These are phyloP conservation scores for Cerceris rybyensis DNA, from an alignment of 2,888 invertebrate species.

Conservation along the genomic window DNA sequence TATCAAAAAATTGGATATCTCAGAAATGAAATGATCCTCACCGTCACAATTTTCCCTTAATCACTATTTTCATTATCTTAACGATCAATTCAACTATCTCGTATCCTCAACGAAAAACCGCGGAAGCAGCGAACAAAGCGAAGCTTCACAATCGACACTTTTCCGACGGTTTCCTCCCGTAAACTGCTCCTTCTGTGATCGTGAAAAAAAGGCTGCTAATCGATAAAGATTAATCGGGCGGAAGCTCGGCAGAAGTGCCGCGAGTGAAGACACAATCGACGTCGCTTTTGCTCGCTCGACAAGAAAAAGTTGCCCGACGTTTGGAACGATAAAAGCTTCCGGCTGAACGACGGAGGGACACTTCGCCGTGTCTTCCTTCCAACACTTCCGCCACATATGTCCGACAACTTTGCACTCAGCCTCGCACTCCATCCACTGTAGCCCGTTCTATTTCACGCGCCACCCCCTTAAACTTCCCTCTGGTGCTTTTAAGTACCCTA, in stretches of 20 bases:
- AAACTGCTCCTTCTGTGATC: conserved; percentile 6
- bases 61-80: not conserved
- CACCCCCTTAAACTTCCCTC: conserved; percentile 36
- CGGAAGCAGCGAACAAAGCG: conserved; percentile 3
- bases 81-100: not conserved
- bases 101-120: too few relatives aligned
- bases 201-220: conserved; percentile 27
- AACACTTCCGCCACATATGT: conserved; percentile 55
- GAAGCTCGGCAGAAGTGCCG: conserved; percentile 31
- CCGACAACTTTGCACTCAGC: conserved; percentile 66
- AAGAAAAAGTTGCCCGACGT: conserved; percentile 62
- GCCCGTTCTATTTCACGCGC: conserved; percentile 32
- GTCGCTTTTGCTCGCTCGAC: conserved; percentile 41
- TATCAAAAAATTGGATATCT: too few relatives aligned
- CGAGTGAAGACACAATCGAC: conserved; percentile 51
- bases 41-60: not conserved
- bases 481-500: conserved; percentile 4
- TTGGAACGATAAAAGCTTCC: conserved; percentile 66
- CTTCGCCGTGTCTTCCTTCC: conserved; percentile 53
- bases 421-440: conserved; percentile 39
- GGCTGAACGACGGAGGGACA: conserved; percentile 51
- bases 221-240: conserved; percentile 56
- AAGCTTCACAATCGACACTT: not conserved
- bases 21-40: too few relatives aligned
- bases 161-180: not conserved